A percentile compares a stretch with the other conserved stretches of the same genome.
phyloP scores from a whole-genome alignment of 2,888 invertebrate species.

The Ypsolopha sequella region DNA sequence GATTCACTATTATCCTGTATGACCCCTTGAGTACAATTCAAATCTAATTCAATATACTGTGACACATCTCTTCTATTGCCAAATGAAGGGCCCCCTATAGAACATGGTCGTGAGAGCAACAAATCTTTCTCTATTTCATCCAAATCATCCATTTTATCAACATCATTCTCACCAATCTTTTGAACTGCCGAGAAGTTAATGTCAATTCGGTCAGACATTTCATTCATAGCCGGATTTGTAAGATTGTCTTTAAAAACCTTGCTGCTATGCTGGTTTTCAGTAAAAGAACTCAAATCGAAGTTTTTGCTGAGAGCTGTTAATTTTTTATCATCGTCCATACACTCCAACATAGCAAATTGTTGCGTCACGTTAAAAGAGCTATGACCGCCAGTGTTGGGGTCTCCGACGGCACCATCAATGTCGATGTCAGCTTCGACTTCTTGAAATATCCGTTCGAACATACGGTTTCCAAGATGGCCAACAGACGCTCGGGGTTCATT shows the following conservation, averaged over 20 bases:
- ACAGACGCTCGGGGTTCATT: constrained; percentile 27
- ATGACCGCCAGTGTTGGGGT: no score
- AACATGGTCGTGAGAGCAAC: constrained; percentile 19
- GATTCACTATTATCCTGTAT: constrained; percentile 25
- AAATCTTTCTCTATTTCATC: constrained; percentile 47
- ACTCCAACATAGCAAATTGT: constrained; percentile 32
- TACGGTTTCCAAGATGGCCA: constrained; percentile 40
- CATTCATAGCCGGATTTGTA: constrained; percentile 24
- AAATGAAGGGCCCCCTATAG: constrained; percentile 20
- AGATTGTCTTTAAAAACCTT: constrained; percentile 41
- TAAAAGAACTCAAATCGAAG: constrained; percentile 42
- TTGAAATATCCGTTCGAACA: constrained; percentile 32
- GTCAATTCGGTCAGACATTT: constrained; percentile 37
- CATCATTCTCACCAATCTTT: constrained; percentile 13
- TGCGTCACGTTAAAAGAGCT: constrained; percentile 24
- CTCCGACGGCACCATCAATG: constrained; percentile 15
- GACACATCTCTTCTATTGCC: constrained; percentile 24
- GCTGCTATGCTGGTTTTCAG: constrained; percentile 30
- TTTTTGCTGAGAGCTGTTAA: constrained; percentile 26
- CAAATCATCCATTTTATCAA: constrained; percentile 31
- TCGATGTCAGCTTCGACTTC: constrained; percentile 39
- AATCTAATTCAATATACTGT: constrained; percentile 49
- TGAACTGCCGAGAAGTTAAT: constrained; percentile 44
- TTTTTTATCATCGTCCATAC: constrained; percentile 24
- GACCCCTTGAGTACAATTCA: constrained; percentile 35